Evolutionary conservation across 1,140 invertebrate species (phyloP).

Genomic region (Heliconius hewitsoni): DNA sequence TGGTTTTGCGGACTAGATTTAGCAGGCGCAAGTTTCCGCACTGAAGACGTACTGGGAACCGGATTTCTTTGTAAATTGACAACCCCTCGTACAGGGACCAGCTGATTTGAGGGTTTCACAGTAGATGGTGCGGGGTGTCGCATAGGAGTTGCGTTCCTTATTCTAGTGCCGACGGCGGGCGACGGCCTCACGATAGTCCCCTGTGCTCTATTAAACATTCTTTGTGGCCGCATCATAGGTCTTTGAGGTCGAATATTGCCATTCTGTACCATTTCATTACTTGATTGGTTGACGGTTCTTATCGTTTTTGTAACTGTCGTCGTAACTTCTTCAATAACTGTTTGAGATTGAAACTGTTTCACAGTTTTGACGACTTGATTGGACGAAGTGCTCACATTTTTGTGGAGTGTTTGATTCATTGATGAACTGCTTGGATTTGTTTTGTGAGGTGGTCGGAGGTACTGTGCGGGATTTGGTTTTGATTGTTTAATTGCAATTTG

Average conservation of each 20-base stretch:
- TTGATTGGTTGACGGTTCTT: slow-evolving; percentile 67
- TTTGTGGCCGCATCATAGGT: slow-evolving; percentile 46
- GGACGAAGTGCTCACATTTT: slow-evolving; percentile 47
- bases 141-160: slow-evolving; percentile 47
- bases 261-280: slow-evolving; percentile 58
- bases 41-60: slow-evolving; percentile 46
- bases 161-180: slow-evolving; percentile 50
- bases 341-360: slow-evolving; percentile 71
- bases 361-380: slow-evolving; percentile 68
- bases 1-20: slow-evolving; percentile 39
- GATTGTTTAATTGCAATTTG: slow-evolving; percentile 33
- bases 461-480: slow-evolving; percentile 18
- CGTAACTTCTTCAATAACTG: slow-evolving; percentile 74
- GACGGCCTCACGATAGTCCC: slow-evolving; percentile 53
- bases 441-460: slow-evolving; percentile 18
- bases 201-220: slow-evolving; percentile 52
- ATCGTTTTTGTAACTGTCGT: slow-evolving; percentile 77
- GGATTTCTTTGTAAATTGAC: slow-evolving; percentile 45
- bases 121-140: slow-evolving; percentile 32
- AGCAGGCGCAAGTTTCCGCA: slow-evolving; percentile 45
- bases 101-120: slow-evolving; percentile 50
- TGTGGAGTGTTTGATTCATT: slow-evolving; percentile 43
- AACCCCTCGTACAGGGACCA: slow-evolving; percentile 54
- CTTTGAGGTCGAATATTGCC: slow-evolving; percentile 14
- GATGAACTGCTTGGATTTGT: slow-evolving; percentile 27